Evolutionary conservation across 2,797 vertebrate genomes (phyloP), one percentile per base, ranked within the genome.

Genomic region (Girardinus metallicus): DNA sequence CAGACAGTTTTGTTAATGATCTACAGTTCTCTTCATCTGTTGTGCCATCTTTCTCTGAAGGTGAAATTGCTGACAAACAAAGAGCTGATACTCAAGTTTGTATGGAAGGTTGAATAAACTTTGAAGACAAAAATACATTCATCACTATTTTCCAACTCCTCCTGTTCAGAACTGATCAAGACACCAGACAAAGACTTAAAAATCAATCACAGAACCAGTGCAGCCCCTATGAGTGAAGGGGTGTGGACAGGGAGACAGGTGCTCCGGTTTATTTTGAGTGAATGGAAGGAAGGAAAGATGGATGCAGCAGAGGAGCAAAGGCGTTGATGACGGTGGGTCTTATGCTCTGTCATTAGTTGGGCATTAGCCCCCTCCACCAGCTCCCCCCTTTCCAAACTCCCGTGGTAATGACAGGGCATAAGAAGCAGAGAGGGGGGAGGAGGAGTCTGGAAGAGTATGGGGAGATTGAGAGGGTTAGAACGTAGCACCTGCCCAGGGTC

Each of bases 401-500:
- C 84, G 83, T 84, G 91, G 90, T 96, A 96, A 96, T 96, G 92
- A 95, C 95, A 91, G 93, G 92, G 91, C 90, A 90, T 91, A 92
- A 92, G 89, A 90, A 89, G 87, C 80, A 83, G 87, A 81, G 85
- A 16, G 16, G 31, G 29, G 60, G 87, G 87, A 80, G 83, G 88
- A 74, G 86, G 87, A 79, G 73, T 90, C 86, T 81, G 88, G 86
- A 90, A 91, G 90, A 89, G 91, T 82, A 88, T 13, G 16, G 80
- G 31, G 83, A 87, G 91, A 93, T 92, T 91, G 92, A 92, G 89
- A 91, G 89, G 88, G 89, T 89, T 88, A 87, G 88, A 83, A 85
- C 87, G 84, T 89, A 94, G 94, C 95, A 96, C 95, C 96, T 96
- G 95, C 94, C 95, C 88, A 88, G 92, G 93, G 94, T 94, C 92